Evolutionary conservation across 92 coral and sea anemone genomes (phyloP).

Genomic region (Epizoanthus rinbou): DNA sequence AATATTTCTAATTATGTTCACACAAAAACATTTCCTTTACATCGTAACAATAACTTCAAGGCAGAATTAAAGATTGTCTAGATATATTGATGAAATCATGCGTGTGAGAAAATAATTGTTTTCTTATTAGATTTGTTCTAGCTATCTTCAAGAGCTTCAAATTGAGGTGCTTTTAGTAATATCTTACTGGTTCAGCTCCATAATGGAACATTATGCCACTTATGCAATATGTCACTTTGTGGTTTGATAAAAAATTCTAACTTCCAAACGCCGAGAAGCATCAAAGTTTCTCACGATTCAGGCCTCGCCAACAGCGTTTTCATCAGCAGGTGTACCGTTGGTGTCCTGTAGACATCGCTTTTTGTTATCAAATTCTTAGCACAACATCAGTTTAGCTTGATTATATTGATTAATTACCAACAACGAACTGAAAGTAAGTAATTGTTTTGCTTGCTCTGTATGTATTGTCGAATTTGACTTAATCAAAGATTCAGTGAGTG

Average conservation of each 20-base stretch:
- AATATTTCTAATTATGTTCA: slow-evolving; percentile 17
- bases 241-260: slow-evolving; percentile 39
- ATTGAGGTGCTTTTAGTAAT: slow-evolving; percentile 32
- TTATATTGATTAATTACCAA: background rate
- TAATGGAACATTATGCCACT: slow-evolving; percentile 40
- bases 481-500: too few species aligned
- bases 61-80: slow-evolving; percentile 25
- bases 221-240: slow-evolving; percentile 33
- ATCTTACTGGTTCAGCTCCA: slow-evolving; percentile 32
- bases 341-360: background rate
- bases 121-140: slow-evolving; percentile 35
- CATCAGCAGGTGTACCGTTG: slow-evolving; percentile 18
- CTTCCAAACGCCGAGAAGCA: slow-evolving; percentile 31
- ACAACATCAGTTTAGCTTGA: background rate
- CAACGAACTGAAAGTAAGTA: background rate
- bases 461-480: background rate
- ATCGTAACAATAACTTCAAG: slow-evolving; percentile 6
- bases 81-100: slow-evolving; percentile 9
- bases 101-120: slow-evolving; percentile 25
- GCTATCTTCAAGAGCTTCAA: slow-evolving; percentile 26
- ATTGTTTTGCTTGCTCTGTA: slow-evolving; percentile 12
- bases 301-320: slow-evolving; percentile 4
- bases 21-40: background rate
- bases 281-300: slow-evolving; percentile 17
- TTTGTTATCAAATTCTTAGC: slow-evolving; percentile 16